Percentiles rank a stretch among this genome's conserved stretches.
Evolutionary conservation across 2,113 vertebrate species (phyloP).

Genomic region (Grammomys surdaster): DNA sequence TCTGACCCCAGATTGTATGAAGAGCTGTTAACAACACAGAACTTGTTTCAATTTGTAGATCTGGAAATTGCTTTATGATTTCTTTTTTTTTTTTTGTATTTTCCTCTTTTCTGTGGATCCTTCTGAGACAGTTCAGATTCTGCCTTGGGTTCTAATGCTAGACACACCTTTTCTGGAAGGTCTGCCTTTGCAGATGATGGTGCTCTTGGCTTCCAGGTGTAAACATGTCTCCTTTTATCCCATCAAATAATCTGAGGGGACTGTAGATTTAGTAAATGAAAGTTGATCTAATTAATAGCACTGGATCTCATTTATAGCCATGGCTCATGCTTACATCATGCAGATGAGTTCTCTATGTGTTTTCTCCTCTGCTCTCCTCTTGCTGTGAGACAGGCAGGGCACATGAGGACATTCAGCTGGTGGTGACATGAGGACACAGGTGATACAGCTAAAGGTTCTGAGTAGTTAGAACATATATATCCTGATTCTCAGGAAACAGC

Average conservation of each 20-base stretch:
- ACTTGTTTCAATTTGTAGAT: neutral
- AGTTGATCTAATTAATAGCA: conserved; percentile 57
- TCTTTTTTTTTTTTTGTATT: conserved; percentile 26
- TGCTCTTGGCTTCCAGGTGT: conserved; percentile 11
- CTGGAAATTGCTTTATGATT: conserved; percentile 26
- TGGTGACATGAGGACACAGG: neutral
- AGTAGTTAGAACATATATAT: neutral
- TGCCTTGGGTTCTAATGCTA: conserved; percentile 43
- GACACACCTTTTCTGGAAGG: conserved; percentile 47
- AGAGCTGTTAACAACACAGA: neutral
- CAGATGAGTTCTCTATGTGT: neutral
- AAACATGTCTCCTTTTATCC: conserved; percentile 59
- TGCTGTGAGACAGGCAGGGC: neutral
- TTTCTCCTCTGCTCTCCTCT: neutral
- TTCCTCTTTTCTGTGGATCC: conserved; percentile 45
- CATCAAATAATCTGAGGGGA: conserved; percentile 51
- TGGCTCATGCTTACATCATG: conserved; percentile 48
- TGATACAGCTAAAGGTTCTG: neutral
- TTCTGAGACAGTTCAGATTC: neutral
- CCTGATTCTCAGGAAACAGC: neutral
- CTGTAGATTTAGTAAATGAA: conserved; percentile 50
- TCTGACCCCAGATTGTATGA: neutral
- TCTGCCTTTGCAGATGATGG: neutral
- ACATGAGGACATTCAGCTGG: neutral
- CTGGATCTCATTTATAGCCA: conserved; percentile 45